Conservation (phyloP, 2,113 vertebrate species). For the Gymnarchus niloticus region DNA sequence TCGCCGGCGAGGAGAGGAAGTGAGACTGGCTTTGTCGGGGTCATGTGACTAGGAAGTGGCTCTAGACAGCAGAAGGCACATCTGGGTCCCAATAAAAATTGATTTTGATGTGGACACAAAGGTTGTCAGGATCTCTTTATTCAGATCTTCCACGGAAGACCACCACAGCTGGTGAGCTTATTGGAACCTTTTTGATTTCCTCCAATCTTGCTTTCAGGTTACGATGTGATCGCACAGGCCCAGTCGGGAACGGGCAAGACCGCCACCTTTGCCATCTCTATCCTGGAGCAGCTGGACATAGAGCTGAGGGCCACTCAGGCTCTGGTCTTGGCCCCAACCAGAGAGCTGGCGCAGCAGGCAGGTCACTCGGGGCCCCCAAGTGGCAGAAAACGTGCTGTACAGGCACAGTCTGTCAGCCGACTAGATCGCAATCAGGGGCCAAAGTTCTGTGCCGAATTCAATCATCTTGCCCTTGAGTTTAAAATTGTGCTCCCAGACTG, state of each 20-base stretch:
- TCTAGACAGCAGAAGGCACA: not conserved
- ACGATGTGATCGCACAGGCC: slow-evolving; percentile 77
- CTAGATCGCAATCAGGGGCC: too few relatives aligned
- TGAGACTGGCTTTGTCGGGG: not conserved
- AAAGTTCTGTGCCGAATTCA: too few relatives aligned
- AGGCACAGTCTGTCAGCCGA: not conserved
- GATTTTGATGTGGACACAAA: not conserved
- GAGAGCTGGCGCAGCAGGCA: slow-evolving; percentile 74
- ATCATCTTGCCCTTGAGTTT: too few relatives aligned
- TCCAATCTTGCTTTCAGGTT: slow-evolving; percentile 47
- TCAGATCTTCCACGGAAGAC: too few relatives aligned
- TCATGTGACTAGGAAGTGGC: not conserved
- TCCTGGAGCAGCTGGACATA: slow-evolving; percentile 69
- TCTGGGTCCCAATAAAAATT: not conserved
- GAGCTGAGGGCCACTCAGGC: slow-evolving; percentile 71
- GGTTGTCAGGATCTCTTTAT: too few relatives aligned
- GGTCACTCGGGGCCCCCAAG: slow-evolving; percentile 5
- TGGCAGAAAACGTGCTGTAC: not conserved
- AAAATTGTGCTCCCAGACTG: too few relatives aligned
- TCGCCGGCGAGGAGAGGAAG: not conserved
- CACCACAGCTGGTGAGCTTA: not conserved
- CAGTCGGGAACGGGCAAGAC: slow-evolving; percentile 78
- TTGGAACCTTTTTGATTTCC: not conserved
- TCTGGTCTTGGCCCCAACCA: slow-evolving; percentile 70
- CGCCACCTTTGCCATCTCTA: slow-evolving; percentile 73